These are phyloP conservation scores for Phataginus tricuspis DNA, from an alignment of 2,797 vertebrate species.

Conservation along the genomic window DNA sequence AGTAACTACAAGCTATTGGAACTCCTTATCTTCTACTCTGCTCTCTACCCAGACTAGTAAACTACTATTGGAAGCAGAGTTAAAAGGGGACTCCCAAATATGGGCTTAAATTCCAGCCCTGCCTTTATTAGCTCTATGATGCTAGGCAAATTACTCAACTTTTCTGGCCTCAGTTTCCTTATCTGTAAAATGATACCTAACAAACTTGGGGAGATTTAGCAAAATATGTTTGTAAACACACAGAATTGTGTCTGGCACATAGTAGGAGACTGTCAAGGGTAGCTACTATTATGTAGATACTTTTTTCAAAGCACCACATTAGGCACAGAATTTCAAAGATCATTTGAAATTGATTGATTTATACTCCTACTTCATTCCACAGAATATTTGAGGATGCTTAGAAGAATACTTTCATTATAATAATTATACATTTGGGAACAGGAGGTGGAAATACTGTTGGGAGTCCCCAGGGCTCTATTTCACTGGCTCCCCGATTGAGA, in stretches of 20 bases:
- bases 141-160: not conserved
- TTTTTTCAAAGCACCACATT: not conserved
- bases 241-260: not conserved
- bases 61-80: not conserved
- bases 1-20: not conserved
- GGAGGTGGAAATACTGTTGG: not conserved
- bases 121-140: not conserved
- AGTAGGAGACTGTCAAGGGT: not conserved
- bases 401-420: not conserved
- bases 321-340: not conserved
- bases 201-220: constrained; percentile 18
- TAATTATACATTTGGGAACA: not conserved
- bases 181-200: not conserved
- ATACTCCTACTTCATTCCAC: not conserved
- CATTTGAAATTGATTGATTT: not conserved
- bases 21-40: not conserved
- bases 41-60: not conserved
- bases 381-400: constrained; percentile 3
- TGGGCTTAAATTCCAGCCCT: not conserved
- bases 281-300: not conserved
- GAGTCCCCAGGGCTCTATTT: not conserved
- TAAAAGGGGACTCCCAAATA: not conserved
- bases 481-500: not conserved
- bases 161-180: constrained; percentile 31
- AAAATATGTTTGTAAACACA: not conserved